Evolutionary conservation across 23 tunicate genomes (phyloP).

Genomic region (Halocynthia roretzi): DNA sequence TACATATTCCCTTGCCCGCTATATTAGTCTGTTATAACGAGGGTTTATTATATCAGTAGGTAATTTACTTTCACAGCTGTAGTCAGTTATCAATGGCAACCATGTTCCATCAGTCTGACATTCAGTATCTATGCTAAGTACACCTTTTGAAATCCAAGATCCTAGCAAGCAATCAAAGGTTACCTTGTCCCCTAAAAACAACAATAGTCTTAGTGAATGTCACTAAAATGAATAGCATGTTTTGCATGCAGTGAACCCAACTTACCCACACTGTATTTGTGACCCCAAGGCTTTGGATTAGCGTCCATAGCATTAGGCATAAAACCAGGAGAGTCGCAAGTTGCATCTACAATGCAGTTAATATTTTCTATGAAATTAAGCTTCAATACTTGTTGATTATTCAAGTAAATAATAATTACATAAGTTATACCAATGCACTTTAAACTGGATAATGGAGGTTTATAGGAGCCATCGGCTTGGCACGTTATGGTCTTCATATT

Average conservation of each 20-base stretch:
- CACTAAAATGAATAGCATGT: neutral
- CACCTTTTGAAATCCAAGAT: slow-evolving; percentile 20
- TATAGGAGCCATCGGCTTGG: slow-evolving; percentile 32
- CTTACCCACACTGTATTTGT: slow-evolving; percentile 11
- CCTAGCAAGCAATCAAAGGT: slow-evolving; percentile 12
- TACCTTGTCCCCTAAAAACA: slow-evolving; percentile 22
- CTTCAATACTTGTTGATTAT: neutral
- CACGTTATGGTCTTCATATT: slow-evolving; percentile 27
- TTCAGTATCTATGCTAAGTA: neutral
- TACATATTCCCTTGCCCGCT: too few species aligned
- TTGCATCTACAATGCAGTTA: neutral
- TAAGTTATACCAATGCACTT: slow-evolving; percentile 26
- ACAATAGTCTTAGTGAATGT: neutral
- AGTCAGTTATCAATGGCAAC: slow-evolving; percentile 3
- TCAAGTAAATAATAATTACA: neutral
- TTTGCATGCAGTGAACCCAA: neutral
- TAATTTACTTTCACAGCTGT: slow-evolving; percentile 11
- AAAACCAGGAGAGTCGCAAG: slow-evolving; percentile 10
- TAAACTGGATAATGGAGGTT: slow-evolving; percentile 33
- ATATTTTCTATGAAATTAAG: neutral
- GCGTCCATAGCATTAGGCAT: slow-evolving; percentile 3
- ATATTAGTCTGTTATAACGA: too few species aligned
- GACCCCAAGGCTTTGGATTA: slow-evolving; percentile 3
- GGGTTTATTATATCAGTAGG: too few species aligned
- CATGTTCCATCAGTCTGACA: slow-evolving; percentile 30